Base-by-base conservation (phyloP, 2,888 invertebrate species). In the Automeris io region DNA sequence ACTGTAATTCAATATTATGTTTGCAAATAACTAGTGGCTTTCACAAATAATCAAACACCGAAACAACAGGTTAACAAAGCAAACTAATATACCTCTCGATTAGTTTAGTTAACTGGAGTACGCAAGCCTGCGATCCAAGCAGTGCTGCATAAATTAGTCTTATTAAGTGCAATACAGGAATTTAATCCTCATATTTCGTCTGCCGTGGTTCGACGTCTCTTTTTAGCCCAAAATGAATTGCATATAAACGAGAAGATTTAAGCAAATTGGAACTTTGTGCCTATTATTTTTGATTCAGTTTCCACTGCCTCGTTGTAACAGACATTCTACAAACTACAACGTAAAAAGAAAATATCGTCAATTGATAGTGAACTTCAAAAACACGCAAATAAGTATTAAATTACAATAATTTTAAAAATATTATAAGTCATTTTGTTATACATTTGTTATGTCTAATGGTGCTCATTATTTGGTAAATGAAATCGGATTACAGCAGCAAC, bases 131-230 rank as follows among this genome's bases (percentile, higher is more conserved):
- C 52, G 58, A 46, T 69, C 64, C 70, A 67, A 51, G 72, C 72
- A 69, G 64, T 67, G 70, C 64, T 62, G 75, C 77, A 81, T 82
- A 85, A 83, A 85, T 85, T 85, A 80, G 81, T 74, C 82, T 82
- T 73, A 81, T 85, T 85, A 83, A 85, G 77, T 81, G 81, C 81
- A 80, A 73, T 79, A 73, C 80, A 75, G 79, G 82, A 86, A 82
- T 86, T 83, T 83, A 83, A 85, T 85, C 81, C 83, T 79, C 82
- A 85, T 86, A 85, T 85, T 85, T 85, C 83, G 81, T 77, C 80
- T 82, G 77, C 74, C 55, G 63, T 61, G 68, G 72, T 75, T 80
- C 73, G 75, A 78, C 73, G 78, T 77, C 80, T 83, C 82, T 83
- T 78, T 81, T 72, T 70, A 76, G 71, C 67, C 68, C 67, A 63